Percentiles rank a stretch among this genome's conserved stretches.
These are phyloP conservation scores for Theristicus caerulescens DNA, from an alignment of 2,113 vertebrate species.

Conservation along the genomic window DNA sequence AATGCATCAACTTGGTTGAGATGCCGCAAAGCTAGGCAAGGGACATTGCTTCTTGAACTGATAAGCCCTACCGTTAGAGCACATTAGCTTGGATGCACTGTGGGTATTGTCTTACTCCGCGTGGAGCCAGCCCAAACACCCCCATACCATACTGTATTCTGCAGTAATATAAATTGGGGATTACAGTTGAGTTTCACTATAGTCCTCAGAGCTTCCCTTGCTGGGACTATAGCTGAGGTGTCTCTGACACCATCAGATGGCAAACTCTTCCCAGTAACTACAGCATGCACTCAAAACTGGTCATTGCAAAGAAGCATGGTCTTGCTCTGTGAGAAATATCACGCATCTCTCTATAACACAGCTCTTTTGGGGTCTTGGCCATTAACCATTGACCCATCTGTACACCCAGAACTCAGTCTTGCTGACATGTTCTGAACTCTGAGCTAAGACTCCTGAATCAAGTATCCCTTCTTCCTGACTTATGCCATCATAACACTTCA, in stretches of 20 bases:
- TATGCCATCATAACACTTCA: background rate
- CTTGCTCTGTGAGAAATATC: background rate
- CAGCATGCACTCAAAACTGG: background rate
- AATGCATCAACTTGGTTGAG: background rate
- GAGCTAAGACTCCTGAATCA: background rate
- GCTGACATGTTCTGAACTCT: background rate
- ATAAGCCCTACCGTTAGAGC: background rate
- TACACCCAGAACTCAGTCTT: background rate
- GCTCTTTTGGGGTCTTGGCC: background rate
- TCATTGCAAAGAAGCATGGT: background rate
- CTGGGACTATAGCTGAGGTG: background rate
- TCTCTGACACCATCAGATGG: background rate
- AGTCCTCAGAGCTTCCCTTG: background rate
- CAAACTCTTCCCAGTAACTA: background rate
- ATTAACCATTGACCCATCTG: background rate
- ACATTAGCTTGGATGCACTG: background rate
- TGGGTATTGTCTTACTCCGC: rapidly evolving
- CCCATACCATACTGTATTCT: background rate
- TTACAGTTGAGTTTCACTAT: background rate
- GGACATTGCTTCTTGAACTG: background rate
- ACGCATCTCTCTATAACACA: background rate
- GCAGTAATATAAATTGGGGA: background rate
- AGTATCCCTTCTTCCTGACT: background rate
- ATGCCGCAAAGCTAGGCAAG: background rate
- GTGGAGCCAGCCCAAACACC: background rate